Percentiles rank a stretch among this genome's conserved stretches.
Evolutionary conservation across 2,797 vertebrate genomes (phyloP).

Genomic region (Anisognathus igniventris): DNA sequence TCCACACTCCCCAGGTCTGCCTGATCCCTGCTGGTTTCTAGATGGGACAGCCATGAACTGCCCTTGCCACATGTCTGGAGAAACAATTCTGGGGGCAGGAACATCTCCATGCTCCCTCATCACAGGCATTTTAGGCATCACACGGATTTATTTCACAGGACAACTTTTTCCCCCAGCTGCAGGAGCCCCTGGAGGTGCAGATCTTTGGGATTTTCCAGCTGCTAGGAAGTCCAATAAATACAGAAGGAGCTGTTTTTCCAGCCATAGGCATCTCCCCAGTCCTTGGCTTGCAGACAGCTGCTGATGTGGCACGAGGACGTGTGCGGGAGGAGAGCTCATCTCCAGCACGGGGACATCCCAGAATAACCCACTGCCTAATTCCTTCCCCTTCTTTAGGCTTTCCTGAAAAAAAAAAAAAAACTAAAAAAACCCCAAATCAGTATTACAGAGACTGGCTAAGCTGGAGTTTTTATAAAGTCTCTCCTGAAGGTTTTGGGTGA

Average conservation of each 20-base stretch:
- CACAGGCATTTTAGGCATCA: neutral
- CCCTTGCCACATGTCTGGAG: neutral
- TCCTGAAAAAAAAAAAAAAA: neutral
- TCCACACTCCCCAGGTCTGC: neutral
- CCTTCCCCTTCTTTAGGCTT: neutral
- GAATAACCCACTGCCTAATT: neutral
- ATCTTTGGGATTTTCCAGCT: neutral
- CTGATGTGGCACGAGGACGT: slow-evolving; percentile 32
- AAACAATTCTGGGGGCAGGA: neutral
- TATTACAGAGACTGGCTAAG: neutral
- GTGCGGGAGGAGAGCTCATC: neutral
- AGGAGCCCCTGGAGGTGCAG: neutral
- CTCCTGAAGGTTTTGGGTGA: neutral
- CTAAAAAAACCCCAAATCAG: neutral
- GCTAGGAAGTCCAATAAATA: neutral
- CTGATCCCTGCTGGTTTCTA: neutral
- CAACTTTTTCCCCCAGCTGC: neutral
- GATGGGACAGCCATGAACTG: neutral
- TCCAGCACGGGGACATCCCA: neutral
- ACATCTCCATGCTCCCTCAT: neutral
- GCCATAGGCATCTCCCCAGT: slow-evolving; percentile 1
- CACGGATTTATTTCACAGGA: neutral
- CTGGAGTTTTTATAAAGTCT: neutral
- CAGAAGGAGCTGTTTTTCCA: slow-evolving; percentile 38
- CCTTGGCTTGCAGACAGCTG: slow-evolving; percentile 27